Conservation (phyloP, 2,797 vertebrate species). For the Carcharodon carcharias region DNA sequence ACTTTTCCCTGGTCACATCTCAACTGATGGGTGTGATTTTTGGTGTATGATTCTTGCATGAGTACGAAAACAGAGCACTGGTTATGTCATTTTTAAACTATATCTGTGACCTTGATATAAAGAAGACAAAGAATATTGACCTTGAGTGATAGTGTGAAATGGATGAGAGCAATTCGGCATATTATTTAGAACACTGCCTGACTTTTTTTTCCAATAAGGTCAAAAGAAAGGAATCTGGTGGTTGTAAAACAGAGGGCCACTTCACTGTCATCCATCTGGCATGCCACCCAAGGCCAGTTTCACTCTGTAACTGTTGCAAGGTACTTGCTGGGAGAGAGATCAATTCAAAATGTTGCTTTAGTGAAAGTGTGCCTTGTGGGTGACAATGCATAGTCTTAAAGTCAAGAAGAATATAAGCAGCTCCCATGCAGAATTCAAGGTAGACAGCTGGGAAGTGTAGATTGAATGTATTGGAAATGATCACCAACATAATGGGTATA, state of each 20-base stretch:
- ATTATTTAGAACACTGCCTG: not conserved
- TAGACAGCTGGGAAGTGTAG: too few species aligned
- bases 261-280: not conserved
- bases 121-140: not conserved
- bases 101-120: not conserved
- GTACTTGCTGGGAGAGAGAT: not conserved
- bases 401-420: not conserved
- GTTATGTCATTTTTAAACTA: not conserved
- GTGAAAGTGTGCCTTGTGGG: not conserved
- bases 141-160: not conserved
- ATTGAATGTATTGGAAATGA: too few species aligned
- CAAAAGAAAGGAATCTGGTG: not conserved
- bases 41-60: not conserved
- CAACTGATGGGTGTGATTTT: not conserved
- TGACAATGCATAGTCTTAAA: not conserved
- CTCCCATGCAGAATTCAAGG: too few species aligned
- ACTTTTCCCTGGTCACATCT: not conserved
- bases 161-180: not conserved
- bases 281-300: not conserved
- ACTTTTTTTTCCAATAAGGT: not conserved
- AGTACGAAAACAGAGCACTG: not conserved
- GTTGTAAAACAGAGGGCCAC: not conserved
- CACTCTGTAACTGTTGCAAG: not conserved
- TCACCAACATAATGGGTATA: too few species aligned
- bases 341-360: not conserved